Evolutionary conservation across 2,113 vertebrate species (phyloP).

Genomic region (Cyanoliseus patagonus): DNA sequence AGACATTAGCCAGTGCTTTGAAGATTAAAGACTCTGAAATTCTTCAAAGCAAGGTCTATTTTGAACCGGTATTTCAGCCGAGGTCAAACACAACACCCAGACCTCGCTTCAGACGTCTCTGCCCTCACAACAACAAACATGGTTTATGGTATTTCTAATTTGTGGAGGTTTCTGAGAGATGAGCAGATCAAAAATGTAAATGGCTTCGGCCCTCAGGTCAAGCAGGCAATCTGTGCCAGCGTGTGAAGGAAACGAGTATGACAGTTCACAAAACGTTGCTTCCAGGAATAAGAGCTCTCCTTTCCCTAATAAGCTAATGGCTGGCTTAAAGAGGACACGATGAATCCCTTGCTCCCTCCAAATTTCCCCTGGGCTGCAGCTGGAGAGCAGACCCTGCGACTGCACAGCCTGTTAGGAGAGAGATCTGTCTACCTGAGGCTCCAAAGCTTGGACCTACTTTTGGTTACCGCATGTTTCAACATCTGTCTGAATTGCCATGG

Average conservation of each 20-base stretch:
- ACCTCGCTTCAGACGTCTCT: not conserved
- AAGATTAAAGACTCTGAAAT: not conserved
- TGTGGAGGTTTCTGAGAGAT: conserved; percentile 45
- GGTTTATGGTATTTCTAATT: conserved; percentile 43
- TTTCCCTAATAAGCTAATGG: conserved; percentile 17
- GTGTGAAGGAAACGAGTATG: conserved; percentile 55
- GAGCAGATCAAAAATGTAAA: conserved; percentile 64
- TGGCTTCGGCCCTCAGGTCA: conserved; percentile 55
- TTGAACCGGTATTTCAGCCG: not conserved
- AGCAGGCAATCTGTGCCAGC: conserved; percentile 57
- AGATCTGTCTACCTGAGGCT: not conserved
- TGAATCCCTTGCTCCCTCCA: not conserved
- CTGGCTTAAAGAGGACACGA: not conserved
- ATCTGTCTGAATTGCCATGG: not conserved
- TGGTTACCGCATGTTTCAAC: conserved; percentile 12
- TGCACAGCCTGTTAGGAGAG: not conserved
- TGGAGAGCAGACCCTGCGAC: not conserved
- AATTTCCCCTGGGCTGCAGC: conserved; percentile 23
- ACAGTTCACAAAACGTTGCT: conserved; percentile 63
- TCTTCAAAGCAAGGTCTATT: conserved; percentile 27
- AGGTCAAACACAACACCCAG: not conserved
- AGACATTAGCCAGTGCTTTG: conserved; percentile 11
- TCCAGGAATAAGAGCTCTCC: conserved; percentile 22
- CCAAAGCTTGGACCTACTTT: not conserved
- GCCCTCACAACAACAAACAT: not conserved